phyloP scores from a whole-genome alignment of 2,113 vertebrate genomes.

The Engystomops pustulosus region DNA sequence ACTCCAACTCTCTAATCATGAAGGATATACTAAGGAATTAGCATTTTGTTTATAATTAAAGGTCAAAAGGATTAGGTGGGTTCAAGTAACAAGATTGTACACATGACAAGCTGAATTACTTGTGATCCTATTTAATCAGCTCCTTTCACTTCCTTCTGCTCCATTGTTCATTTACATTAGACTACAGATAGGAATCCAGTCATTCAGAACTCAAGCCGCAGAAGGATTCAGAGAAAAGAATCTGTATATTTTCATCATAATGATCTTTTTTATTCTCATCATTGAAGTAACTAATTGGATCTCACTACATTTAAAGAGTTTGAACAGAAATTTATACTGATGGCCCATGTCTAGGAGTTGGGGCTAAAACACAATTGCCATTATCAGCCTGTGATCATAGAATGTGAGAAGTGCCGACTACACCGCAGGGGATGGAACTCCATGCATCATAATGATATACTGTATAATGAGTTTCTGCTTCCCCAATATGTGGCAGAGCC shows the following conservation, averaged over 20 bases:
- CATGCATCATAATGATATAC: too few species aligned
- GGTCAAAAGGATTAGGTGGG: constrained; percentile 56
- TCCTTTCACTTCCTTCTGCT: constrained; percentile 47
- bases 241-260: not conserved
- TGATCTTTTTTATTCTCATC: not conserved
- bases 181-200: not conserved
- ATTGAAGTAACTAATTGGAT: not conserved
- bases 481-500: too few species aligned
- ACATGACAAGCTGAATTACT: constrained; percentile 61
- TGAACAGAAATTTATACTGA: too few species aligned
- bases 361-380: too few species aligned
- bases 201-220: not conserved
- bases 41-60: constrained; percentile 5
- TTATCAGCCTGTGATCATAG: too few species aligned
- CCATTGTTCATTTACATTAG: not conserved
- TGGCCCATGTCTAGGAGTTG: too few species aligned
- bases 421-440: too few species aligned
- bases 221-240: too few species aligned
- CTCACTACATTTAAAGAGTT: not conserved
- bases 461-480: too few species aligned
- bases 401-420: too few species aligned
- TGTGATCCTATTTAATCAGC: constrained; percentile 61
- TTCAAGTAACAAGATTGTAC: constrained; percentile 56
- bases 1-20: constrained; percentile 34
- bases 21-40: constrained; percentile 3